Evolutionary conservation across 2,888 invertebrate genomes (phyloP), one percentile per base, ranked within the genome.

Genomic region (Kuschelorhynchus macadamiae): DNA sequence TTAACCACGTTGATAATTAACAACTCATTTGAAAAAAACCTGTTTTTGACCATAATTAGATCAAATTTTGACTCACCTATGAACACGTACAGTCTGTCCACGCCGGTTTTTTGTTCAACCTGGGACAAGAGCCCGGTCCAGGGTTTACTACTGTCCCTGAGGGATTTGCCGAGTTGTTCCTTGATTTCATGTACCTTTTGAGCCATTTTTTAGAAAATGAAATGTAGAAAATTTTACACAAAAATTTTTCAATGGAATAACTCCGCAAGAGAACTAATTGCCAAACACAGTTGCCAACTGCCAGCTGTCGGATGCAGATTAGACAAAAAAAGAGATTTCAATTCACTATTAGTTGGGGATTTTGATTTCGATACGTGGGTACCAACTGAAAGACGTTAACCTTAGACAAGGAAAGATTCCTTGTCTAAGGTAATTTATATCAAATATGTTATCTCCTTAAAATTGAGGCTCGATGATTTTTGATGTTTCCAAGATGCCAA

Each of bases 11-110:
- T 49, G 25, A 18, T 7, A 39, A 53, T 53, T 39, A 52, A 53
- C 46, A 36, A 52, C 20, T n/a, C 25, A 49, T 17, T 52, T 11
- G 25, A 18, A 53, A 55, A 39, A 57, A 66, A 65, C 52, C 65
- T 33, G 62, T 63, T 70, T 47, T 18, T 8, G 33, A 46, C 21
- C 52, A 60, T 61, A 50, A 57, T 52, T 46, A 46, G 12, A 56
- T 11, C 33, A 47, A 30, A 57, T 57, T 60, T 14, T 46, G 11
- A 61, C 90, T 88, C 86, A 95, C 95, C 94, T 73, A 90, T 79
- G 84, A 92, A 93, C 75, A 95, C 76, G 82, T 94, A 93, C 20
- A 91, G 82, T 75, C 94, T 87, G 79, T 90, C 90, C 52, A 94
- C 84, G 77, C 92, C 92, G 75, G 91, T 90, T 81, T 90, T 91